These are phyloP conservation scores for Cryptomyrus ogoouensis DNA, from an alignment of 2,113 vertebrate species.

Conservation along the genomic window DNA sequence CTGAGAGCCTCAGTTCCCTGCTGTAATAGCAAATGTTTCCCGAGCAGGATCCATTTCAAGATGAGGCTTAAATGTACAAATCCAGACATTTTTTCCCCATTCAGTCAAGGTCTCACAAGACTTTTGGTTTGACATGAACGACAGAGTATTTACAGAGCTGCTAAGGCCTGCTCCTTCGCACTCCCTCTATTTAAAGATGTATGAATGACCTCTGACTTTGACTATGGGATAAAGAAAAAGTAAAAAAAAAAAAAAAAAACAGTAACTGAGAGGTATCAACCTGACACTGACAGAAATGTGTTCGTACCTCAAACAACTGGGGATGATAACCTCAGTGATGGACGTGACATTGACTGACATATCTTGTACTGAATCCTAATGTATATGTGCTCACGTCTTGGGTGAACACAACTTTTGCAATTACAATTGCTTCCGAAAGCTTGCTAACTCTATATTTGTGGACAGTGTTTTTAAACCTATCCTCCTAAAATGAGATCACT, in stretches of 20 bases:
- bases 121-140: neutral
- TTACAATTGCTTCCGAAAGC: neutral
- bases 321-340: neutral
- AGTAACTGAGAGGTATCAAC: constrained; percentile 1
- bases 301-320: neutral
- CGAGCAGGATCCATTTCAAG: neutral
- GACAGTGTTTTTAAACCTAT: neutral
- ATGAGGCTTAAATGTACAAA: neutral
- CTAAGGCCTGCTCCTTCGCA: neutral
- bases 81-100: neutral
- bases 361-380: neutral
- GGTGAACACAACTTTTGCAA: neutral
- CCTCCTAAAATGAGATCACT: constrained; percentile 6
- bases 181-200: neutral
- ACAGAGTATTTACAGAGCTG: neutral
- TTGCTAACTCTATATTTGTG: neutral
- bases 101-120: neutral
- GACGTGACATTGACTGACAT: neutral
- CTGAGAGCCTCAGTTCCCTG: neutral
- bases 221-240: neutral
- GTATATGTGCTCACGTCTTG: neutral
- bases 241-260: neutral
- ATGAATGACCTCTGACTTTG: constrained; percentile 5
- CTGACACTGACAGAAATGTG: neutral
- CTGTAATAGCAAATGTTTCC: neutral